Evolutionary conservation across 2,888 invertebrate genomes (phyloP), one percentile per base, ranked within the genome.

Genomic region (Megaustenia siamemsis): DNA sequence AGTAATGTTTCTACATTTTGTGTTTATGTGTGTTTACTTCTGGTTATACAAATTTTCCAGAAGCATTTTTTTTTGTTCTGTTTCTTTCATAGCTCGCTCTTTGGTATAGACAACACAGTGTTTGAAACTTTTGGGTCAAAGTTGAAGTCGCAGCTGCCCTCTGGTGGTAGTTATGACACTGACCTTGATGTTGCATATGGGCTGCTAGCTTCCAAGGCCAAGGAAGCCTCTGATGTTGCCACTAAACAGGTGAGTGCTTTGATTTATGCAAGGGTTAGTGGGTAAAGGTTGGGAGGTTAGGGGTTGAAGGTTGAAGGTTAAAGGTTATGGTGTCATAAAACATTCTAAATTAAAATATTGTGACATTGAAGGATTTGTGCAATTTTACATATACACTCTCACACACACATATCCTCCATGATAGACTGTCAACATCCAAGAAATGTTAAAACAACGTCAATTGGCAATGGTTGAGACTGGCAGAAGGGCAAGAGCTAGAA

Each of bases 91-190:
- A 86, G 86, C 53, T 87, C 88, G 0, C 77, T 90, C 49, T 90
- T 90, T 85, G 89, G 89, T 10, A 86, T 87, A 35, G 91, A 91
- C 87, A 86, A 88, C 80, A 90, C 88, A 76, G 89, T 91, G 77
- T 88, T 86, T 68, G 90, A 90, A 78, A 91, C 90, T 10, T 86
- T 91, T 69, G 91, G 91, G 75, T 82, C 89, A 32, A 73, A 81
- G 3, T 84, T 88, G 60, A 83, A 15, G 71, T n/a, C 83, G 18
- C 45, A 68, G 32, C 77, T 83, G 28, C 63, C 63, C 68, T 28
- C 49, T 28, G 69, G 28, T 53, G 86, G 75, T 35, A 84, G 85
- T 40, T 68, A 60, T 28, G 83, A 86, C 68, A 86, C 86, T 56
- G 85, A 80, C 83, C 87, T 83, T 24, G 84, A 73, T 40, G 80